phyloP scores from a whole-genome alignment of 2,113 vertebrate genomes.

The Galeopterus variegatus region DNA sequence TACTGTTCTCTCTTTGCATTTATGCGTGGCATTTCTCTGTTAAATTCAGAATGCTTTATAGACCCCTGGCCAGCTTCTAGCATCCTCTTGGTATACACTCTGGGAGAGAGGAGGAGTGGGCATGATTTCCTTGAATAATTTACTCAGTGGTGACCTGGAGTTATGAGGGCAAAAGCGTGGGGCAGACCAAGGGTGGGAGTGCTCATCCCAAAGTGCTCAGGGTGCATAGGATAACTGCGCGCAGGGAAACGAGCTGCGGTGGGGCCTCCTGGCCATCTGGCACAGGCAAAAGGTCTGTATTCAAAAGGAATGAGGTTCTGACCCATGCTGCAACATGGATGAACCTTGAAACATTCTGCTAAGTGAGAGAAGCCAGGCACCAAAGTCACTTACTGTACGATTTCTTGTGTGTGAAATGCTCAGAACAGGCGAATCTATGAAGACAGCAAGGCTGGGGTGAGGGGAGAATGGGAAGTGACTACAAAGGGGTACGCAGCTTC shows the following conservation, averaged over 20 bases:
- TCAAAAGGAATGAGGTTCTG: not conserved
- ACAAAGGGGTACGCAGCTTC: fast-evolving
- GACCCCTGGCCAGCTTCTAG: not conserved
- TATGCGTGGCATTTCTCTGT: conserved; percentile 36
- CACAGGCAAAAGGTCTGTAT: fast-evolving
- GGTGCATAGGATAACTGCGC: fast-evolving
- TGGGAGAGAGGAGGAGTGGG: not conserved
- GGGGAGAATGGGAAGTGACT: not conserved
- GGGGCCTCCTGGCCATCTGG: not conserved
- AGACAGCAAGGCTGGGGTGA: not conserved
- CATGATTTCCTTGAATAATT: not conserved
- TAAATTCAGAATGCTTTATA: conserved; percentile 31
- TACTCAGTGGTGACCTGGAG: not conserved
- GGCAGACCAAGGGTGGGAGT: fast-evolving
- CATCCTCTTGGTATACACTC: not conserved
- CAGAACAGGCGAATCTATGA: not conserved
- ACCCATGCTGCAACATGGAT: fast-evolving
- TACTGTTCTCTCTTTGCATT: conserved; percentile 55
- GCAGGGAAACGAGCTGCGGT: fast-evolving
- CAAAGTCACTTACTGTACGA: not conserved
- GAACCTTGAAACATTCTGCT: not conserved
- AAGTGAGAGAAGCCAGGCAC: not conserved
- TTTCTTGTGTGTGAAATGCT: fast-evolving
- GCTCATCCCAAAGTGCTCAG: not conserved
- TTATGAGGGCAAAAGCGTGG: not conserved